Evolutionary conservation across 2,888 invertebrate species (phyloP).

Genomic region (Odontocolon sp.): DNA sequence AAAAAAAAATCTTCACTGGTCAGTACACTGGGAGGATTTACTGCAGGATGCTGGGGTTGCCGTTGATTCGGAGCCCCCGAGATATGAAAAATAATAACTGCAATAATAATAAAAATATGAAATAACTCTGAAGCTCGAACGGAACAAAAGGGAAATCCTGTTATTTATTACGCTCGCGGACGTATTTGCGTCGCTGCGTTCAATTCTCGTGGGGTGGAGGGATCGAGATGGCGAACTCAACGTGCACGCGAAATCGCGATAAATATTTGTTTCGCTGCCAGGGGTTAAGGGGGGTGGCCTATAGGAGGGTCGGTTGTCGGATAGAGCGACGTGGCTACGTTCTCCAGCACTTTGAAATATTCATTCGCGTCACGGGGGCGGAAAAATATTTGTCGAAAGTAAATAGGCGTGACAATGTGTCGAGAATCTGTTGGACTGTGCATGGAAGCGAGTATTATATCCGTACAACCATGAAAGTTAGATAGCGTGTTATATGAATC

Average conservation of each 20-base stretch:
- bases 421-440: not conserved
- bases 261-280: conserved; percentile 43
- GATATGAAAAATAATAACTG: conserved; percentile 25
- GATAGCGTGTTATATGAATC: not conserved
- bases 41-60: not conserved
- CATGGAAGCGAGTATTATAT: not conserved
- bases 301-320: not conserved
- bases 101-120: conserved; percentile 11
- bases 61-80: not conserved
- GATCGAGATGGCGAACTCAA: not conserved
- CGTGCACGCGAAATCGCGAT: conserved; percentile 15
- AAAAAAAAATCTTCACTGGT: no score
- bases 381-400: conserved; percentile 36
- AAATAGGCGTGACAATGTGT: conserved; percentile 33
- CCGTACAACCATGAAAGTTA: not conserved
- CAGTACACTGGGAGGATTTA: no score
- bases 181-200: conserved; percentile 26
- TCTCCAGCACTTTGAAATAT: conserved; percentile 29
- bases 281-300: no score
- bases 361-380: conserved; percentile 4
- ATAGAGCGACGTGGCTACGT: not conserved
- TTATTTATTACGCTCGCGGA: conserved; percentile 38
- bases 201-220: not conserved
- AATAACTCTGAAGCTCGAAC: not conserved
- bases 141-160: conserved; percentile 38